Base-by-base conservation (phyloP, 1,140 invertebrate genomes). In the Sarcophaga bullata region DNA sequence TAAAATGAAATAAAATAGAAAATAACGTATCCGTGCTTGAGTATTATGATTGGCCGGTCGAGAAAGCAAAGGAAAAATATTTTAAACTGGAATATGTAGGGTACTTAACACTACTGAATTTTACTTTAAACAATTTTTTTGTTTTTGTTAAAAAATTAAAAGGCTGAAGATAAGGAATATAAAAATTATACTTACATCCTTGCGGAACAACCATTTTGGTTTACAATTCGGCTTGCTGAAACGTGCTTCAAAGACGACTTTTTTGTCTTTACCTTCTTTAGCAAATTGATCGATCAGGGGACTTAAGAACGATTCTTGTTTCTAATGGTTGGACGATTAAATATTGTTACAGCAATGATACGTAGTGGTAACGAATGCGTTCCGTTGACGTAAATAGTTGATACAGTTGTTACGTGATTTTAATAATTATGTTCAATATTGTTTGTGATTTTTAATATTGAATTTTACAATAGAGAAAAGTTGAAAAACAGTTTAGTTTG, bases 201-300 rank as follows among this genome's bases (percentile, higher is more conserved):
- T 97, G 84, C 96, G 94, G 91, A 96, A 96, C 86, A 94, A 94
- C 97, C 97, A 98, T 91, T 96, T 97, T 7, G 96, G 95, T 91
- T 98, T 98, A 86, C 94, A 93, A 90, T 98, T 97, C 11, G 95
- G 93, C 91, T 97, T 98, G 78, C 95, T 96, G 91, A 98, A 98
- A 86, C 95, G 94, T 73, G 94, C 95, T 91, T 98, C 97, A 86
- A 98, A 97, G 9, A 93, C 92, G 81, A 96, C 95, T 89, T 97
- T 97, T 90, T 98, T 98, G 90, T 99, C 98, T 91, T 98, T 99
- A 85, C 97, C 98, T 92, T 99, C 98, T 89, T 98, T 98, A 72
- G 96, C 96, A 87, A 96, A 96, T 91, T 97, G 94, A 92, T 99
- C 98, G 85, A 98, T 94, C 84, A 99, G 92, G 82, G 97, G 97